Evolutionary conservation across 2,888 invertebrate genomes (phyloP), one percentile per base, ranked within the genome.

Genomic region (Philaethria dido): DNA sequence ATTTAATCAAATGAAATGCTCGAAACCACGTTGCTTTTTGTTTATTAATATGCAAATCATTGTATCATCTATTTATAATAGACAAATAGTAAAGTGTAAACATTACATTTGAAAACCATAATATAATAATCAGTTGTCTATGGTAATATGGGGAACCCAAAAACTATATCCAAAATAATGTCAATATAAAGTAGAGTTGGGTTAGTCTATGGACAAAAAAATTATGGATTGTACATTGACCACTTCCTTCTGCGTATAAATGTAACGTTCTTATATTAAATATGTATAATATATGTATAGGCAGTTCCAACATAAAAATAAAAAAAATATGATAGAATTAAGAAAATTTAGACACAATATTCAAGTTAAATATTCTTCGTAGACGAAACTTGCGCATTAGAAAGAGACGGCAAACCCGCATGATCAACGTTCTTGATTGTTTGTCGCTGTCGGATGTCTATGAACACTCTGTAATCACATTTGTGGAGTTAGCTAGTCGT

Each of bases 21-120:
- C 16, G 29, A 52, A n/a, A 33, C 29, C 16, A 52, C 52, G 29
- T 8, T 3, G 48, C 13, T 4, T 33, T 33, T 52, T 52, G 11
- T 52, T 52, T n/a, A 50, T n/a, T 68, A 76, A 80, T 77, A 75
- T 79, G 82, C 81, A 80, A 80, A 72, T 83, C 80, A 83, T 83
- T 74, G 77, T 61, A 73, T 72, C 72, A 68, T 79, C 79, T 82
- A 81, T 78, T 78, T 84, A 75, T 65, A 50, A 25, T 33, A 33
- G 29, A 52, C 29, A 33, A 52, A 33, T 33, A 16, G 52, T 52
- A 33, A 52, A 33, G 16, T 11, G 52, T 52, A 52, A 52, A 33
- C 52, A 33, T 52, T 50, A 50, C 50, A 16, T 11, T 29, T 47
- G 45, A 22, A 59, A 45, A 29, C 36, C 36, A 18, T n/a, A n/a